Base-by-base conservation (phyloP, 2,888 invertebrate genomes). In the Zonitis immaculata region DNA sequence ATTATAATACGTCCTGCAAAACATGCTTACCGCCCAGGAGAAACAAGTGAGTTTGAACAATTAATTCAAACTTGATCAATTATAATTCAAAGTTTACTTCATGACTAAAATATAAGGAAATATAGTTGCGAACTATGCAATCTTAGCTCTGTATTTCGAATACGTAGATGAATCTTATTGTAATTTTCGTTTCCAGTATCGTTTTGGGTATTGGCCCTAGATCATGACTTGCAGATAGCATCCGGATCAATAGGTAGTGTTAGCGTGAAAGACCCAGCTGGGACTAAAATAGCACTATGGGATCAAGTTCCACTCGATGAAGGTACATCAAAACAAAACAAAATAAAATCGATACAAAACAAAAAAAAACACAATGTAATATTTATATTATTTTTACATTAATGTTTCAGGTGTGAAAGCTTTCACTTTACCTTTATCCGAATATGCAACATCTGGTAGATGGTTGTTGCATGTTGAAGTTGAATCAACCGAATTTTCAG, bases 241-340 rank as follows among this genome's bases (percentile, higher is more conserved):
- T 73, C 79, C 6, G 80, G 80, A 8, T 79, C 83, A 42, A 74
- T 83, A 42, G 83, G 83, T 0, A 80, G 80, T 54, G 79, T 85
- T 1, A 82, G 82, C 27, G 76, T 85, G 0, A 81, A 81, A 52
- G 83, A 85, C 66, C 81, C 85, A 0, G 80, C 81, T 25, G 83
- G 83, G 6, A 84, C 83, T 1, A 84, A 83, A 66, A 84, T 84
- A 1, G 82, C 83, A 7, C 77, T 84, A 42, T 85, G 85, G 85
- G 84, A 84, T 51, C 82, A 85, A 64, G 77, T 85, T 0, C 78
- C 82, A 1, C 74, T 85, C 71, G 81, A 84, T 59, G 82, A 83
- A 80, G 84, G 84, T 84, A 18, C 8, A 39, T 16, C 2, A 39
- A 39, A 39, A 39, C 2, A n/a, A 11, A 39, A 1, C 39, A 18